Evolutionary conservation across 1,140 invertebrate genomes (phyloP).

Genomic region (Formica exsecta): DNA sequence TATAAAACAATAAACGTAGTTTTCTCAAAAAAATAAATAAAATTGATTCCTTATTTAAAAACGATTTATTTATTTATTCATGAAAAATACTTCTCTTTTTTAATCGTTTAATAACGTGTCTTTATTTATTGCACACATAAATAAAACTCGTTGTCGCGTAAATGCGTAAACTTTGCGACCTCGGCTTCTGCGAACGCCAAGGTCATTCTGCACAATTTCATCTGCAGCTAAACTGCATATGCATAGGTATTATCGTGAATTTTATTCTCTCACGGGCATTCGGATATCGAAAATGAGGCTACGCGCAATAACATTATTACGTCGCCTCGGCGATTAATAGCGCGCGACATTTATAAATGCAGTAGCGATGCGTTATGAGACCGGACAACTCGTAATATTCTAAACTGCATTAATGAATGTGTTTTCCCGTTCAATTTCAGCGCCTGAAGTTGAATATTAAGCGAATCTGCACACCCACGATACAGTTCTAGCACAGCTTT

Average conservation of each 20-base stretch:
- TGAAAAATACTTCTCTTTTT: neutral
- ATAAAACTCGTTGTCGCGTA: conserved; percentile 26
- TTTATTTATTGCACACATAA: neutral
- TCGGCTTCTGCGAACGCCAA: conserved; percentile 8
- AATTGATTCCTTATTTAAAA: too few species aligned
- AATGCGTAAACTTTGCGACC: neutral
- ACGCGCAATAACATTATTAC: conserved; percentile 27
- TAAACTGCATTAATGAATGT: conserved; percentile 40
- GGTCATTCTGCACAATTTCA: conserved; percentile 46
- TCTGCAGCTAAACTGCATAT: neutral
- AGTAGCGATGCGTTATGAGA: conserved; percentile 7
- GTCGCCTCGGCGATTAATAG: conserved; percentile 45
- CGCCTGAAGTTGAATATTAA: conserved; percentile 5
- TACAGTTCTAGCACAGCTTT: neutral
- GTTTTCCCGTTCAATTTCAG: conserved; percentile 30
- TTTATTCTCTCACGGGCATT: conserved; percentile 15
- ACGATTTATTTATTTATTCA: neutral
- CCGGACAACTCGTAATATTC: conserved; percentile 27
- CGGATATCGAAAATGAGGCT: conserved; percentile 46
- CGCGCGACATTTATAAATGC: conserved; percentile 39
- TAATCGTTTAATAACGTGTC: too few species aligned
- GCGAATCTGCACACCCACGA: neutral
- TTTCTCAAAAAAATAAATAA: neutral
- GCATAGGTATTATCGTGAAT: conserved; percentile 14
- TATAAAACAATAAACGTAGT: too few species aligned